phyloP scores from a whole-genome alignment of 2,888 invertebrate species.

The Mythimna impura region DNA sequence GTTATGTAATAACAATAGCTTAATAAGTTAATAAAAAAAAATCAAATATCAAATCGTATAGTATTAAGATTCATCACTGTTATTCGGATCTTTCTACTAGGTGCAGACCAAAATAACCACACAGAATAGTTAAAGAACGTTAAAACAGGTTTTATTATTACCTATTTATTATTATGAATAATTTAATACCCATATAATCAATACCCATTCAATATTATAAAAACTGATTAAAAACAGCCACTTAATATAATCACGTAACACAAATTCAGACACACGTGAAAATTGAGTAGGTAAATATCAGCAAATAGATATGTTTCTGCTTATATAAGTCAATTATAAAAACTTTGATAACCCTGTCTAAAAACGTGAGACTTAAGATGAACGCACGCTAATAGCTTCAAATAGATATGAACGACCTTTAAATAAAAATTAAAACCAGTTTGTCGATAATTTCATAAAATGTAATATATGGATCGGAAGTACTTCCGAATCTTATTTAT shows the following conservation, averaged over 20 bases:
- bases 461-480: constrained; percentile 40
- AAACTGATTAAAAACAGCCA: not conserved
- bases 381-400: not conserved
- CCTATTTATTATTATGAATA: not conserved
- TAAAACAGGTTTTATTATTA: constrained; percentile 19
- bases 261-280: not conserved
- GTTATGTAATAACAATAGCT: too few relatives aligned
- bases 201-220: not conserved
- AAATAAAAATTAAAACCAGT: constrained; percentile 24
- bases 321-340: not conserved
- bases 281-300: not conserved
- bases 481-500: constrained; percentile 41
- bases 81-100: not conserved
- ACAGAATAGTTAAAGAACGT: not conserved
- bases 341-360: not conserved
- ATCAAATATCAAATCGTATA: too few relatives aligned
- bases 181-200: too few relatives aligned
- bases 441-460: constrained; percentile 14
- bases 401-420: constrained; percentile 5
- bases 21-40: too few relatives aligned
- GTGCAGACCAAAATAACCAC: not conserved
- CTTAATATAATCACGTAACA: not conserved
- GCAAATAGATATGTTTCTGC: not conserved
- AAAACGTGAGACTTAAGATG: constrained; percentile 8
- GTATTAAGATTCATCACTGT: not conserved